Evolutionary conservation across 2,113 vertebrate genomes (phyloP), one percentile per base, ranked within the genome.

Genomic region (Larimichthys crocea): DNA sequence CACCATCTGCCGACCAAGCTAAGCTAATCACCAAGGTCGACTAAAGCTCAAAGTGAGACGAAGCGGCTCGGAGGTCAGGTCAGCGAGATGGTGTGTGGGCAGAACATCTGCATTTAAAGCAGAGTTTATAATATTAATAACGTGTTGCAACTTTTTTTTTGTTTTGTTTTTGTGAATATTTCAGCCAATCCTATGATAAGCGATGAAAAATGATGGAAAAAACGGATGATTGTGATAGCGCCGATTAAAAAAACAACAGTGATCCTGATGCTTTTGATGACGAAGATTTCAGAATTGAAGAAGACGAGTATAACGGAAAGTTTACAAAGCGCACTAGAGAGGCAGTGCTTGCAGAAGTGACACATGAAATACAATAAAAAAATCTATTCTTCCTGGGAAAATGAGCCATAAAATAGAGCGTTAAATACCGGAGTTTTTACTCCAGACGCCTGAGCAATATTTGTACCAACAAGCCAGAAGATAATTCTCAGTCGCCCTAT

Each of bases 1-100:
- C 62, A 73, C 82, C 84, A 81, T 84, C 88, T 90, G 80, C 80
- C 76, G 29, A 86, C 55, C 84, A 75, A 40, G 89, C 90, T 79
- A 66, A 80, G 80, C 85, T 82, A 89, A 91, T 91, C 88, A 88
- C 74, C 49, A 83, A 91, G 90, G 88, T 90, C 92, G 80, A 86
- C 87, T 63, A 79, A 91, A 88, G 84, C 85, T 87, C 80, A 89
- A 80, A 78, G 72, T 35, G 65, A 89, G 82, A 88, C 83, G 76
- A 89, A 87, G 82, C 42, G 9, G 78, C 52, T 85, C 84, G 75
- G 49, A 76, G 76, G 64, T 80, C 69, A 49, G 72, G 61, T 82
- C 76, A 57, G 19, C 8, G 53, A 40, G 67, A 76, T 59, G 46
- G 20, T 55, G 66, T 40, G 55, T 6, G 62, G 69, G 63, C 42